Evolutionary conservation across 2,797 vertebrate species (phyloP).

Genomic region (Enteromius trimaculatus): DNA sequence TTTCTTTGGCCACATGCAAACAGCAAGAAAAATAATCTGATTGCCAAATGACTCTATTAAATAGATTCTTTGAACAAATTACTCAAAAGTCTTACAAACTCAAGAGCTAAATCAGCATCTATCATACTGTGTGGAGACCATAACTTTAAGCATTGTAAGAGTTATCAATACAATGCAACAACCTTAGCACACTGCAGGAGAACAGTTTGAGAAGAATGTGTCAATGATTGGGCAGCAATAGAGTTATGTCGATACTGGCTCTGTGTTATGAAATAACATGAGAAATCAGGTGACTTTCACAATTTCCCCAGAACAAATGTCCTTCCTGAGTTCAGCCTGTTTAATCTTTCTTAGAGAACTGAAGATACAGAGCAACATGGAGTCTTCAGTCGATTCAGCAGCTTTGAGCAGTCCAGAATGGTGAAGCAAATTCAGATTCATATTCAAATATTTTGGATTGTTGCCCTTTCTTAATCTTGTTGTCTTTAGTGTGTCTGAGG

Average conservation of each 20-base stretch:
- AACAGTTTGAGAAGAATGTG: conserved; percentile 22
- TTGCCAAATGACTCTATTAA: not conserved
- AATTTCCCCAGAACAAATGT: conserved; percentile 56
- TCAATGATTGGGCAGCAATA: conserved; percentile 21
- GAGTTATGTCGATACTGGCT: not conserved
- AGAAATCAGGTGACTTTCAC: conserved; percentile 48
- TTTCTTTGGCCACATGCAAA: not conserved
- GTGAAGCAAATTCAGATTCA: not conserved
- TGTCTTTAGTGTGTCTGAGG: conserved; percentile 42
- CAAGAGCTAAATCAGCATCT: not conserved
- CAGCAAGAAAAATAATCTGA: not conserved
- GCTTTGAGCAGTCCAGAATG: conserved; percentile 21
- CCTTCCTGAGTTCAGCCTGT: conserved; percentile 48
- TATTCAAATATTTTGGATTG: not conserved
- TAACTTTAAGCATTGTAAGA: not conserved
- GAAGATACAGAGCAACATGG: conserved; percentile 32
- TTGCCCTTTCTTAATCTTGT: not conserved
- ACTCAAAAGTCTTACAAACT: not conserved
- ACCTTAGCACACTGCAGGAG: not conserved
- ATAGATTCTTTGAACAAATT: not conserved
- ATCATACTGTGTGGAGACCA: not conserved
- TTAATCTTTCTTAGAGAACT: conserved; percentile 8
- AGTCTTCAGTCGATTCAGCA: conserved; percentile 18
- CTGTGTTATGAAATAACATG: conserved; percentile 43
- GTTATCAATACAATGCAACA: not conserved